Conservation (phyloP, 35 echinoderm and acorn worm species). For the Lytechinus variegatus region DNA sequence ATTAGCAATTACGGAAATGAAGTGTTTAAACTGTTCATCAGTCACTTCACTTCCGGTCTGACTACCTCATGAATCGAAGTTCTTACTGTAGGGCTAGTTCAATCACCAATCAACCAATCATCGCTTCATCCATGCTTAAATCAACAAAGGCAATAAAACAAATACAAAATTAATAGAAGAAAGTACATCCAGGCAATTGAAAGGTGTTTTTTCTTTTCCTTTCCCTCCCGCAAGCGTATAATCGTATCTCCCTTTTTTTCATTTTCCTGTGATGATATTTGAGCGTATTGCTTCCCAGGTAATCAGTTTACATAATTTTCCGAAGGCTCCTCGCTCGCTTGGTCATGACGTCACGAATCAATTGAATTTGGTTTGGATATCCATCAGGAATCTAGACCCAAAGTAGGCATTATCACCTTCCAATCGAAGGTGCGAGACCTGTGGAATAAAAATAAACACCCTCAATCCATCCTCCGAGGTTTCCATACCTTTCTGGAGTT, state of each 20-base stretch:
- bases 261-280: not conserved
- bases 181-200: not conserved
- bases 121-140: not conserved
- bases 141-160: not conserved
- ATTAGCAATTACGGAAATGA: not conserved
- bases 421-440: not conserved
- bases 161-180: not conserved
- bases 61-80: not conserved
- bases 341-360: not conserved
- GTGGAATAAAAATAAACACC: not conserved
- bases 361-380: slow-evolving; percentile 2
- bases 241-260: not conserved
- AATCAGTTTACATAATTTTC: slow-evolving; percentile 1
- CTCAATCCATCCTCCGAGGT: not conserved
- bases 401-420: not conserved
- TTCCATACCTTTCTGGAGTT: not conserved
- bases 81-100: not conserved
- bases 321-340: not conserved
- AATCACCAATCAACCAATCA: not conserved
- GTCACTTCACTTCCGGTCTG: not conserved
- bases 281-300: not conserved
- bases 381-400: not conserved
- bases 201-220: not conserved
- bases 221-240: not conserved
- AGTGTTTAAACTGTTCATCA: not conserved